phyloP scores from a whole-genome alignment of 2,113 vertebrate genomes.

The cat (Felis catus) region DNA sequence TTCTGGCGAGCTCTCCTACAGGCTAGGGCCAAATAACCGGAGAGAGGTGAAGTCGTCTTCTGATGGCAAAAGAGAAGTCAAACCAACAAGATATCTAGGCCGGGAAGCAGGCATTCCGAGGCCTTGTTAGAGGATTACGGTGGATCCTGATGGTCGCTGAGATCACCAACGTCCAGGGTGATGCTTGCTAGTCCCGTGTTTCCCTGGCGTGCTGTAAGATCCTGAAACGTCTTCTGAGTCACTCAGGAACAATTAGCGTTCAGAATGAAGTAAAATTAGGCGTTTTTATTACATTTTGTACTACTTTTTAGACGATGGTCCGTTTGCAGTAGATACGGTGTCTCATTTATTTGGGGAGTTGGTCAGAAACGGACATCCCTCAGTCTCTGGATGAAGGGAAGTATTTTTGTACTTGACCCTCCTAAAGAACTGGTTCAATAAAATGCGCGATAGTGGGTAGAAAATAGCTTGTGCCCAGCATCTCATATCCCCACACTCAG shows the following conservation, averaged over 20 bases:
- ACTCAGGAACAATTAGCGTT: neutral
- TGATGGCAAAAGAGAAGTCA: neutral
- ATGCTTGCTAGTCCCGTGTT: neutral
- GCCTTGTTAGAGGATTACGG: accelerated
- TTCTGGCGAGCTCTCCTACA: accelerated
- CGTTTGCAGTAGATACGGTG: neutral
- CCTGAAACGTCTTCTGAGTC: neutral
- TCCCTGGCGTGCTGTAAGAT: neutral
- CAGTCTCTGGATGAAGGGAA: neutral
- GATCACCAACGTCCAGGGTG: neutral
- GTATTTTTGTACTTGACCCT: neutral
- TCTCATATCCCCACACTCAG: accelerated
- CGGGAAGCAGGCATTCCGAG: neutral
- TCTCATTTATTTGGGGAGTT: neutral
- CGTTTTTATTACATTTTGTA: neutral
- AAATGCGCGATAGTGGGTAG: no score
- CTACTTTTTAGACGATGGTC: neutral
- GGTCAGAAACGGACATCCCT: neutral
- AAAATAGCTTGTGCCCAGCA: no score
- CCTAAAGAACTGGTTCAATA: neutral
- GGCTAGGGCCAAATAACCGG: no score
- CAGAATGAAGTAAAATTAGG: neutral
- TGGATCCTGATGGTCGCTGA: neutral
- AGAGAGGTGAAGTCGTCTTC: neutral
- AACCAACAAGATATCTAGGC: accelerated